Conservation (phyloP, 2,113 vertebrate species). For the Siniperca knerii region DNA sequence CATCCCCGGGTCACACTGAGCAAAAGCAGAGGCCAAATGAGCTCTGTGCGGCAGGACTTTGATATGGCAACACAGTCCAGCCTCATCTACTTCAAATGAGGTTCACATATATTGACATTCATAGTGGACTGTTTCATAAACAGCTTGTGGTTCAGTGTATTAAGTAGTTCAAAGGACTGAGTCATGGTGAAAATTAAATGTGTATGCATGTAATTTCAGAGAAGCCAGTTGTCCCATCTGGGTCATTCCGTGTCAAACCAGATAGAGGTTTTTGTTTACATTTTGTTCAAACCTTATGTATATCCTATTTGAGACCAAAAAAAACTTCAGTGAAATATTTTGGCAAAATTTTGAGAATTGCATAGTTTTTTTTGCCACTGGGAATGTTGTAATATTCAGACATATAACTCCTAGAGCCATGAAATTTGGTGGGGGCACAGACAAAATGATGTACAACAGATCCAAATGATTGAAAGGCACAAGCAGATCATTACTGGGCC, state of each 20-base stretch:
- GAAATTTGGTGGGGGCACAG: too few species aligned
- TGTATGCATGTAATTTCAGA: not conserved
- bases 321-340: too few species aligned
- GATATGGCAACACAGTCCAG: not conserved
- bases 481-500: not conserved
- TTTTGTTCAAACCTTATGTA: too few species aligned
- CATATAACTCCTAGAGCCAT: too few species aligned
- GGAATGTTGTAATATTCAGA: too few species aligned
- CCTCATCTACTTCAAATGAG: constrained; percentile 36
- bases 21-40: constrained; percentile 59
- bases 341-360: too few species aligned
- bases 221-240: not conserved
- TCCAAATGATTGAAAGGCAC: too few species aligned
- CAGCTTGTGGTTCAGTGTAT: not conserved
- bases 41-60: constrained; percentile 26
- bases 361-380: too few species aligned
- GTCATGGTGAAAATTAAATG: constrained; percentile 28
- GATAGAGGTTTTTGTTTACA: too few species aligned
- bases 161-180: constrained; percentile 40
- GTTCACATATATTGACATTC: constrained; percentile 9
- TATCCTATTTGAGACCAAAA: too few species aligned
- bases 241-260: too few species aligned
- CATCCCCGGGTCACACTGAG: constrained; percentile 31
- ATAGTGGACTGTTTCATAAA: constrained; percentile 28
- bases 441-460: too few species aligned